Evolutionary conservation across 2,797 vertebrate species (phyloP).

Genomic region (Enteromius viviparus): DNA sequence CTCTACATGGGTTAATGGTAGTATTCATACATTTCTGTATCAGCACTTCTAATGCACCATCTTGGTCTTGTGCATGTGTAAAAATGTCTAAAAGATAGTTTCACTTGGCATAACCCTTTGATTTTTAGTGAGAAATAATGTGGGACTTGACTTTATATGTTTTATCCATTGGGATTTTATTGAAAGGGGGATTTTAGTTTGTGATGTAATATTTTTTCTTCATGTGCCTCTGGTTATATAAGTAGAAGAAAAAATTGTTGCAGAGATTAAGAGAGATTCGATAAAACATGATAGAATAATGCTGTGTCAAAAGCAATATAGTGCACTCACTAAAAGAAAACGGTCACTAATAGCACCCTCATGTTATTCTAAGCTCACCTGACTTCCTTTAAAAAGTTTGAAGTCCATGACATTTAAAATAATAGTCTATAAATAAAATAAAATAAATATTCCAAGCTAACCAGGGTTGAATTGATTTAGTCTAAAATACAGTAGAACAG

Average conservation of each 20-base stretch:
- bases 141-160: not conserved
- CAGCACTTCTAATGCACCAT: not conserved
- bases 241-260: not conserved
- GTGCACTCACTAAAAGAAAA: not conserved
- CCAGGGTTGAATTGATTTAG: not conserved
- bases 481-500: not conserved
- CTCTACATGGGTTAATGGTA: not conserved
- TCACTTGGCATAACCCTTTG: not conserved
- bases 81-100: not conserved
- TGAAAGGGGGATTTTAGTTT: not conserved
- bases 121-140: not conserved
- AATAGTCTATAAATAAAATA: no score
- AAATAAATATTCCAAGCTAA: not conserved
- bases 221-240: not conserved
- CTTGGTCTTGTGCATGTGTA: not conserved
- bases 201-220: not conserved
- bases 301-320: not conserved
- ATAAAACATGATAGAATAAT: not conserved
- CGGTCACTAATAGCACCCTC: not conserved
- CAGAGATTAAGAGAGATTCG: not conserved
- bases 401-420: not conserved
- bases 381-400: not conserved
- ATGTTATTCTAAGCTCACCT: not conserved
- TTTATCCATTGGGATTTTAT: not conserved
- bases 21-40: not conserved